Evolutionary conservation across 2,797 vertebrate genomes (phyloP), one percentile per base, ranked within the genome.

Genomic region (Anguilla megastoma): DNA sequence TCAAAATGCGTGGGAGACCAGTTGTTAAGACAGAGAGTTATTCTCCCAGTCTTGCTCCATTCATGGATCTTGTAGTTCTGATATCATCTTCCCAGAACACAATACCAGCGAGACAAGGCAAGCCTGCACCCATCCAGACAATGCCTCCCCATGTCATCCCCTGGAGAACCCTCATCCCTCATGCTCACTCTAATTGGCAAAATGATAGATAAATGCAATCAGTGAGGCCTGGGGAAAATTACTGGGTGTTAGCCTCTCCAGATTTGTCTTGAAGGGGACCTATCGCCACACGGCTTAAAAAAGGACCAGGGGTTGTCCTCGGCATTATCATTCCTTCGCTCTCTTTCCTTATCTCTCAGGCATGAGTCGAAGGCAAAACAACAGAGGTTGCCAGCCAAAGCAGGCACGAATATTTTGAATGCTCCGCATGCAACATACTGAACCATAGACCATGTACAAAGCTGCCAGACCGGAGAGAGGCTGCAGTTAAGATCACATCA

Each of bases 131-230:
- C 18, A 12, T 76, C 74, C 14, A 33, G 41, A 7, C 21, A 3
- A 24, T 82, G 45, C 79, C 79, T 45, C 18, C 18, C 79, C 18
- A 45, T 79, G 36, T 1, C 45, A 82, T 50, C 45, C 36, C 45
- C 45, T n/a, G 21, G 66, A 4, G 45, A 50, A 24, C 18, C 41
- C 18, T 82, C 24, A 82, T 82, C 18, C 79, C 79, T 76, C 21
- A 50, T 82, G 79, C 79, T 82, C 41, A 82, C 79, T 82, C 45
- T 82, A 82, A 82, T 82, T 82, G 79, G 79, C 79, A 79, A 79
- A 4, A 41, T 45, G 45, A 82, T 24, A 50, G 79, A 82, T 82
- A 82, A 82, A 82, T 21, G 24, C 45, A 24, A 82, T 82, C 45
- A 82, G 79, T 4, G 24, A 21, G 21, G 76, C 41, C 36, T 80